These are phyloP conservation scores for Bothrops jararaca DNA, from an alignment of 2,113 vertebrate species.

Conservation along the genomic window DNA sequence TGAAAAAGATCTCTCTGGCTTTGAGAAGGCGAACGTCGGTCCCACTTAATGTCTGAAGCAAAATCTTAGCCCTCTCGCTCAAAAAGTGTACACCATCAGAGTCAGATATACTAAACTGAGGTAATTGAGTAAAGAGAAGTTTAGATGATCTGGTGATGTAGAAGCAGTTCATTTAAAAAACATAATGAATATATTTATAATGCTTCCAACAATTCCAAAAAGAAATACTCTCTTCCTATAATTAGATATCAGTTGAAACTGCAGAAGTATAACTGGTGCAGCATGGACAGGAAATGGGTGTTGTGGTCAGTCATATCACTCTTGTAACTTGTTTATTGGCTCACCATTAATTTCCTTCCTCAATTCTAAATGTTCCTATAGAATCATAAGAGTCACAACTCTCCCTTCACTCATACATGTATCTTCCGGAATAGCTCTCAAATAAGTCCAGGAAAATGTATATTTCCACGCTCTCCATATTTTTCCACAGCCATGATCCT, in stretches of 20 bases:
- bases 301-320: not conserved
- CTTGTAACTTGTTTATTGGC: not conserved
- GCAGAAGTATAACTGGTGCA: not conserved
- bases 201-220: not conserved
- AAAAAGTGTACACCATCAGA: not conserved
- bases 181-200: not conserved
- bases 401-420: not conserved
- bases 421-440: not conserved
- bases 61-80: not conserved
- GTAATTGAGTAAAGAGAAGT: not conserved
- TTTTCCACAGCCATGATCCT: not conserved
- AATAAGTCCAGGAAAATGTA: not conserved
- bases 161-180: not conserved
- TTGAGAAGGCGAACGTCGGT: not conserved
- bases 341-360: not conserved
- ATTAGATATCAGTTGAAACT: not conserved
- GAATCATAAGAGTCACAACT: not conserved
- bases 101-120: not conserved
- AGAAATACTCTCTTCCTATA: not conserved
- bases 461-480: too few species aligned
- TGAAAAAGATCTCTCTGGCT: not conserved
- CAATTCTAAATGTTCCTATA: not conserved
- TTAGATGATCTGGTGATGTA: not conserved
- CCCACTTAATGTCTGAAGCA: not conserved
- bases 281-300: not conserved